A percentile compares a stretch with the other conserved stretches of the same genome.
Conservation (phyloP, 2,888 invertebrate genomes). For the Sarcophaga subvicina region DNA sequence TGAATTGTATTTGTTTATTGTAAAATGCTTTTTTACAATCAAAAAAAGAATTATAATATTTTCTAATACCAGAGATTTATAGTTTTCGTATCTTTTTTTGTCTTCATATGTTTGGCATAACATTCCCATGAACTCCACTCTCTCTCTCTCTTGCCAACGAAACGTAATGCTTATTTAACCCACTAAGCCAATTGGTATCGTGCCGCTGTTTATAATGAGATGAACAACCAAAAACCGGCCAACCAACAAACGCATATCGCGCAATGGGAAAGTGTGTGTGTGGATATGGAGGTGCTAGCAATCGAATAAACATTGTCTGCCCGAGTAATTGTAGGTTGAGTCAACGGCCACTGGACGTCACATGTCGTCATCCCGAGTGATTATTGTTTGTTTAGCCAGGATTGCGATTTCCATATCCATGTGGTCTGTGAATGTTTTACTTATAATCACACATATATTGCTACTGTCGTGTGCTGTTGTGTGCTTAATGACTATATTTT, state of each 20-base stretch:
- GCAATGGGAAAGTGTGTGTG: not conserved
- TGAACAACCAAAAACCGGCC: not conserved
- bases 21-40: constrained; percentile 54
- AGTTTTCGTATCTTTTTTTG: constrained; percentile 6
- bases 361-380: constrained; percentile 56
- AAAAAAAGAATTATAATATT: constrained; percentile 36
- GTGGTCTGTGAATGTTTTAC: constrained; percentile 8
- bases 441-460: constrained; percentile 37
- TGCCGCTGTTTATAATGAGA: constrained; percentile 32
- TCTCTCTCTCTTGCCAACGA: not conserved
- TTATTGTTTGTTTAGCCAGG: constrained; percentile 55
- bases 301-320: constrained; percentile 3
- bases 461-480: not conserved
- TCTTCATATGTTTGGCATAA: not conserved
- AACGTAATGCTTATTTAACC: constrained; percentile 47
- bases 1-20: constrained; percentile 56
- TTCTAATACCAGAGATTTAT: constrained; percentile 57
- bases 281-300: not conserved
- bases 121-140: not conserved
- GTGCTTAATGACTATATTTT: constrained; percentile 33
- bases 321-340: constrained; percentile 18
- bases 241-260: not conserved
- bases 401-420: not conserved
- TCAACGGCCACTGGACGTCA: constrained; percentile 45
- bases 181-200: constrained; percentile 49